Evolutionary conservation across 2,113 vertebrate species (phyloP).

Genomic region (Scophthalmus maximus): DNA sequence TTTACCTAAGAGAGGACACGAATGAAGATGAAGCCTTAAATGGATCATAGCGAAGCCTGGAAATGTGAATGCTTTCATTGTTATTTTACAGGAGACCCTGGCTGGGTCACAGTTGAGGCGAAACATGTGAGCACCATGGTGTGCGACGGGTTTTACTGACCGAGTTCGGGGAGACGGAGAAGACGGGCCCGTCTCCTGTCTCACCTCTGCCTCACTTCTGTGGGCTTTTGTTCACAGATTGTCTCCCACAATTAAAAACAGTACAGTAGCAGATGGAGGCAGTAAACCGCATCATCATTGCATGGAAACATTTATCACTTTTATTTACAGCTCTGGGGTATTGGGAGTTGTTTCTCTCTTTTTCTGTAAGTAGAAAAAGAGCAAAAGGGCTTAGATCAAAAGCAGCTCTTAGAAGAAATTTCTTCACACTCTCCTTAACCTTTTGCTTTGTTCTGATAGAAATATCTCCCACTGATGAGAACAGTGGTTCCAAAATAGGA

Average conservation of each 20-base stretch:
- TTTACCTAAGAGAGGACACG: slow-evolving; percentile 1
- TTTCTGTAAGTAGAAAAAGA: slow-evolving; percentile 25
- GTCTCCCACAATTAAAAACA: slow-evolving; percentile 6
- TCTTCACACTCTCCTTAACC: slow-evolving; percentile 57
- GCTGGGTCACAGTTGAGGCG: slow-evolving; percentile 39
- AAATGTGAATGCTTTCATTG: slow-evolving; percentile 54
- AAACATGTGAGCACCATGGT: slow-evolving; percentile 46
- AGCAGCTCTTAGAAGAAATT: slow-evolving; percentile 29
- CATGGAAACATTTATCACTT: slow-evolving; percentile 21
- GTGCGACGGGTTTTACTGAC: slow-evolving; percentile 34
- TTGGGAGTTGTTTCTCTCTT: slow-evolving; percentile 34
- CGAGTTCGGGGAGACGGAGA: slow-evolving; percentile 40
- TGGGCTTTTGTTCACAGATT: slow-evolving; percentile 27
- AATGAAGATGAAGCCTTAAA: slow-evolving; percentile 34
- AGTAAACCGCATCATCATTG: not conserved
- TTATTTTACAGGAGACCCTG: slow-evolving; percentile 49
- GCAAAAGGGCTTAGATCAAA: slow-evolving; percentile 44
- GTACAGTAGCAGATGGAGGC: slow-evolving; percentile 10
- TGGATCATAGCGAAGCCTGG: slow-evolving; percentile 24
- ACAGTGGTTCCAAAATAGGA: slow-evolving; percentile 41
- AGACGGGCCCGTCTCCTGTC: not conserved
- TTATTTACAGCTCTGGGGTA: slow-evolving; percentile 20
- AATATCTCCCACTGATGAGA: slow-evolving; percentile 47
- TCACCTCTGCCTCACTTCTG: not conserved
- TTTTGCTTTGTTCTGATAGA: slow-evolving; percentile 56